Percentiles rank a stretch among this genome's conserved stretches.
Conservation (phyloP, 2,113 vertebrate genomes). For the Oxyruncus cristatus region DNA sequence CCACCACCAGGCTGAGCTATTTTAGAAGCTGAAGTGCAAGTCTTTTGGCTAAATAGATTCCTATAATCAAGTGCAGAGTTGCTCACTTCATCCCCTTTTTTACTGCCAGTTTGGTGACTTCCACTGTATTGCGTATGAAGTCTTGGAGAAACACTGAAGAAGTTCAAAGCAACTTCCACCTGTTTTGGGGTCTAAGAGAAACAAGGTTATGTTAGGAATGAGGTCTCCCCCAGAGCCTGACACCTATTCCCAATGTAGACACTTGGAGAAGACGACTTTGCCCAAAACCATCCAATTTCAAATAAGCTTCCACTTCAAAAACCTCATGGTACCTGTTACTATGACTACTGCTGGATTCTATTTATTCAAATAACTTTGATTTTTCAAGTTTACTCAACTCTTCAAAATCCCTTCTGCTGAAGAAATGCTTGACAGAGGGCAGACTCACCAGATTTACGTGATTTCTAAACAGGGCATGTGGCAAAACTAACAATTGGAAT, state of each 20-base stretch:
- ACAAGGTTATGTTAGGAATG: fast-evolving
- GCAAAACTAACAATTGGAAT: background rate
- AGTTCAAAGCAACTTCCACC: background rate
- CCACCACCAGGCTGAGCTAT: background rate
- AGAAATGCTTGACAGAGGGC: background rate
- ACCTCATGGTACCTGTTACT: background rate
- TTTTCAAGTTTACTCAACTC: background rate
- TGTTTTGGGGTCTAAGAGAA: background rate
- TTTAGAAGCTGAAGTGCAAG: background rate
- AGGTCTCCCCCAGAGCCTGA: background rate
- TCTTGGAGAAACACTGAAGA: background rate
- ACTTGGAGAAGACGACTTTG: background rate
- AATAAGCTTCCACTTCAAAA: background rate
- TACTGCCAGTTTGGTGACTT: background rate
- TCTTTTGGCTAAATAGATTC: background rate
- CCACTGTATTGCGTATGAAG: background rate
- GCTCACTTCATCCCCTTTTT: background rate
- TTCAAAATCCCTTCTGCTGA: background rate
- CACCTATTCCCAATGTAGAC: background rate
- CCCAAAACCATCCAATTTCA: background rate
- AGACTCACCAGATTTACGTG: background rate
- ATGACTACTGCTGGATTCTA: background rate
- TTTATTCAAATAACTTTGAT: background rate
- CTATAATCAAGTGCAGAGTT: background rate
- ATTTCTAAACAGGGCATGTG: background rate